phyloP scores from a whole-genome alignment of 2,888 invertebrate genomes.

The Stratiomys singularior region DNA sequence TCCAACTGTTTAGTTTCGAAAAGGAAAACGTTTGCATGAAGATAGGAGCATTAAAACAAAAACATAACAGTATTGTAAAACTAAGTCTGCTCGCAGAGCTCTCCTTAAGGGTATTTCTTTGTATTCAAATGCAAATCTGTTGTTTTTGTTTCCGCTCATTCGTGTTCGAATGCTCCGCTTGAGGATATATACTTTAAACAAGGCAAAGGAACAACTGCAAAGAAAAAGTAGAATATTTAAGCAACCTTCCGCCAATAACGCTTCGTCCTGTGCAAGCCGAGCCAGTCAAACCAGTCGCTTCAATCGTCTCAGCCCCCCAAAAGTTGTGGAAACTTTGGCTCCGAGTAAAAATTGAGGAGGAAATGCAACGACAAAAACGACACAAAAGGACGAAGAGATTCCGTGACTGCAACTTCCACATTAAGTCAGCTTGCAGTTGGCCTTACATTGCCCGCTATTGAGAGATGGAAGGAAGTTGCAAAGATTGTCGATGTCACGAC shows the following conservation, averaged over 20 bases:
- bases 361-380: background rate
- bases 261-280: background rate
- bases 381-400: constrained; percentile 11
- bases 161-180: background rate
- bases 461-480: background rate
- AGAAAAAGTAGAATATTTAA: constrained; percentile 37
- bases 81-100: background rate
- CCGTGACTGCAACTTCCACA: constrained; percentile 38
- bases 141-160: constrained; percentile 30
- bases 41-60: background rate
- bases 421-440: constrained; percentile 2
- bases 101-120: constrained; percentile 39
- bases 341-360: background rate
- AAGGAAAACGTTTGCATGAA: background rate
- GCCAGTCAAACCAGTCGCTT: too few species aligned
- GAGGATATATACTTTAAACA: constrained; percentile 32
- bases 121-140: constrained; percentile 45
- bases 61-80: constrained; percentile 19
- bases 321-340: background rate
- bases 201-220: constrained; percentile 24
- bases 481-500: constrained; percentile 39
- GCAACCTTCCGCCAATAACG: background rate
- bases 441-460: background rate
- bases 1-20: background rate
- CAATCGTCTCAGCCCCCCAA: background rate